Base-by-base conservation (phyloP, 2,888 invertebrate species). In the Dasypogon diadema region DNA sequence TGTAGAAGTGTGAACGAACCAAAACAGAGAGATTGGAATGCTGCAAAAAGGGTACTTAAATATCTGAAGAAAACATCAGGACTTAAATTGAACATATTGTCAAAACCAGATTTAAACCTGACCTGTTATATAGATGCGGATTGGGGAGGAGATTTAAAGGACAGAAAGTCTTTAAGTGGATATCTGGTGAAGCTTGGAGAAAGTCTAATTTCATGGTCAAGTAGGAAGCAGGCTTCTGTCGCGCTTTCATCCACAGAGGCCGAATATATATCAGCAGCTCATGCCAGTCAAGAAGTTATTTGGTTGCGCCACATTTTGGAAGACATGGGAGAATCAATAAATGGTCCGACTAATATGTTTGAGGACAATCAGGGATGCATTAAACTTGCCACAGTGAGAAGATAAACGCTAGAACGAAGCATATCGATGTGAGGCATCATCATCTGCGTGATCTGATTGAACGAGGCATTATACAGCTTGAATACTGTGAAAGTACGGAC, bases 181-280 rank as follows among this genome's bases (percentile, higher is more conserved):
- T 79, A 18, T 12, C 4, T 68, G 2, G 14, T 68, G 0, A 22
- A 26, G 21, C 14, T 68, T 1, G 48, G 42, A 77, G 76, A 65
- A 74, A 77, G 24, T 68, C 60, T 2, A 76, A 75, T 58, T 3
- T 22, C 58, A 2, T 58, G 58, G 30, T 14, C 5, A n/a, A 18
- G 18, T 3, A 58, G n/a, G 70, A 79, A 79, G 16, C 78, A 79
- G 46, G 60, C 65, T 14, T 58, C 63, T 1, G 70, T 79, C 37
- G 78, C 77, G 0, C 76, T 79, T 12, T 78, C 77, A 51, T 78
- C 76, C 24, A 79, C 76, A 12, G 78, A 79, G 12, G 77, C 77
- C 2, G 75, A 76, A 58, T 78, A 76, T 24, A 60, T 78, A 3
- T 68, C 34, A 5, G n/a, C 72, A 46, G 73, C 76, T 30, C 16